phyloP scores from a whole-genome alignment of 2,113 vertebrate genomes.

The Ceyx melanurus region DNA sequence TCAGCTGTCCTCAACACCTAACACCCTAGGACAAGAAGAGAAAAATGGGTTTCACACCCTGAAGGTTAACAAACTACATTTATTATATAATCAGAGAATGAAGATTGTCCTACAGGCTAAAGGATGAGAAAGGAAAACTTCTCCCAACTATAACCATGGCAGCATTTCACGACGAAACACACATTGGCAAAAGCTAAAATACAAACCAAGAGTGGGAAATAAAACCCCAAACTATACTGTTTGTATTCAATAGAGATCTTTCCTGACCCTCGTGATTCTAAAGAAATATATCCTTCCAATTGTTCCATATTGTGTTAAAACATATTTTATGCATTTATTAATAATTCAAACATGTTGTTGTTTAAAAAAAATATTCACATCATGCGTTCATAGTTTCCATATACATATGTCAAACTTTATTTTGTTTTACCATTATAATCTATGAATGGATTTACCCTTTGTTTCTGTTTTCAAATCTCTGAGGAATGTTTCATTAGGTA shows the following conservation, averaged over 20 bases:
- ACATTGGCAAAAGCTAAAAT: constrained; percentile 18
- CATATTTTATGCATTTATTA: constrained; percentile 54
- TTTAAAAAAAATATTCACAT: constrained; percentile 41
- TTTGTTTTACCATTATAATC: constrained; percentile 50
- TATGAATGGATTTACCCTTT: constrained; percentile 55
- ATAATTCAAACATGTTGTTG: constrained; percentile 59
- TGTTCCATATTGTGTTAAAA: constrained; percentile 55
- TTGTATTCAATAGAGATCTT: constrained; percentile 25
- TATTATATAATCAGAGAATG: neutral
- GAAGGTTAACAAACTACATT: constrained; percentile 52
- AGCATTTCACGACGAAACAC: neutral
- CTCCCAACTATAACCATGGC: neutral
- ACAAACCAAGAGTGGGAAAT: neutral
- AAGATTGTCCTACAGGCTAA: neutral
- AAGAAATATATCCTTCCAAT: constrained; percentile 63
- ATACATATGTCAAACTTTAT: constrained; percentile 54
- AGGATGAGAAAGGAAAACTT: neutral
- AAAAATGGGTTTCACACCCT: constrained; percentile 34
- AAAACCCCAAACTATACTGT: neutral
- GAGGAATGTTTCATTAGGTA: constrained; percentile 66
- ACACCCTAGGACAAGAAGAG: neutral
- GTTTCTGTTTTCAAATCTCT: constrained; percentile 66
- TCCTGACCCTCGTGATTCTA: constrained; percentile 29
- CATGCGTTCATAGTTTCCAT: constrained; percentile 26
- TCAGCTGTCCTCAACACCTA: constrained; percentile 7